A percentile compares a stretch with the other conserved stretches of the same genome.
Conservation (phyloP, 2,113 vertebrate genomes). For the Sapajus apella region DNA sequence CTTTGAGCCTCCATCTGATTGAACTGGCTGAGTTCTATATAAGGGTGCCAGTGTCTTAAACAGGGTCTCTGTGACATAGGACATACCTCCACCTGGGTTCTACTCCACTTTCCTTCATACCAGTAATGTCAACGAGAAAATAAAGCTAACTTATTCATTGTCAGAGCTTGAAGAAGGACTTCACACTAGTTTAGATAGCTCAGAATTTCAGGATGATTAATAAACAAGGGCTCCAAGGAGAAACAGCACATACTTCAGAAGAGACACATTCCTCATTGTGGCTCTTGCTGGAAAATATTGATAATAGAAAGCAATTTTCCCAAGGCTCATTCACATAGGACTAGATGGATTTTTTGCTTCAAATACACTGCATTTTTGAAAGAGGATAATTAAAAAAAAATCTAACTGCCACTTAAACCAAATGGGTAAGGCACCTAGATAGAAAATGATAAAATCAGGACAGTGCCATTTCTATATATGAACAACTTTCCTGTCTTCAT, state of each 20-base stretch:
- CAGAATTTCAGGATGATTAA: slow-evolving; percentile 13
- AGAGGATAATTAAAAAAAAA: slow-evolving; percentile 8
- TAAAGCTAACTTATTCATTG: background rate
- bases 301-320: slow-evolving; percentile 58
- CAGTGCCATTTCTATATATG: slow-evolving; percentile 44
- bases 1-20: background rate
- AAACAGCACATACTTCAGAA: slow-evolving; percentile 29
- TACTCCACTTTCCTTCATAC: background rate
- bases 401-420: slow-evolving; percentile 38
- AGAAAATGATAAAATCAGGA: slow-evolving; percentile 36
- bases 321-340: slow-evolving; percentile 22
- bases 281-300: slow-evolving; percentile 46
- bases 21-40: background rate
- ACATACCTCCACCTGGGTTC: background rate
- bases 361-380: slow-evolving; percentile 42
- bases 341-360: background rate
- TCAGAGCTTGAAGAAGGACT: background rate
- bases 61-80: background rate
- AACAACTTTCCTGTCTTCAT: slow-evolving; percentile 47
- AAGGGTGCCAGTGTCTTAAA: background rate
- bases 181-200: background rate
- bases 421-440: slow-evolving; percentile 10
- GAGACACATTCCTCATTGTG: background rate
- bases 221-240: slow-evolving; percentile 39
- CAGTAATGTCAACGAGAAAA: background rate